Base-by-base conservation (phyloP, 2,113 vertebrate species). In the Prochilodus magdalenae region DNA sequence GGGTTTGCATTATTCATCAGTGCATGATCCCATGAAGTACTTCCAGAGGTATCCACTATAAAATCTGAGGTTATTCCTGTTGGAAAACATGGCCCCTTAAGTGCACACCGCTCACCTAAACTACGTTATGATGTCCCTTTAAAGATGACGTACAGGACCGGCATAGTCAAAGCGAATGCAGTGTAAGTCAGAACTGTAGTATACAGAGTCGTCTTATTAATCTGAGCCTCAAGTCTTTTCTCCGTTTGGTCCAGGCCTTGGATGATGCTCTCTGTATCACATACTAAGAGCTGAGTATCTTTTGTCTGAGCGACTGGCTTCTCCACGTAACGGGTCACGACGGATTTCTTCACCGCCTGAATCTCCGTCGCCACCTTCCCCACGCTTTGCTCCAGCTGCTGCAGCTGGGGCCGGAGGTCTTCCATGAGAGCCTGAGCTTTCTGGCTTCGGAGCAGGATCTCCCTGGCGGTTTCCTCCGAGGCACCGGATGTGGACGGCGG, bases 91-190 rank as follows among this genome's bases (percentile, higher is more conserved):
- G 80, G 75, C 47, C 84, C 75, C 66, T 67, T 20, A 24, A 62
- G 33, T 80, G 8, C n/a, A 77, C 6, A 44, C 6, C 36, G 20
- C 20, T 30, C 62, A 11, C 22, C 76, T 78, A 60, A 11, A 36
- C 16, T 18, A 65, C 22, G 62, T 55, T 57, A 62, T 91, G 44
- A 86, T 33, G 82, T 94, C 36, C 94, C 92, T 87, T 91, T 95
- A 29, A 98, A 93, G 33, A 99, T 87, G 79, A 97, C 4, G 81
- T 96, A 99, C n/a, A 99, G 89, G 0, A 96, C 86, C 10, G 96
- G 95, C 11, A 99, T 66, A 0, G 93, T 90, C 84, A 96, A 22
- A 12, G 95, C 93, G 30, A 97, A 88, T 0, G 94, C 75, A 0
- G 93, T 90, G 26, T 94, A 97, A 0, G 94, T 95, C 59, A 97